Evolutionary conservation across 2,797 vertebrate species (phyloP).

Genomic region (Eulemur albifrons): DNA sequence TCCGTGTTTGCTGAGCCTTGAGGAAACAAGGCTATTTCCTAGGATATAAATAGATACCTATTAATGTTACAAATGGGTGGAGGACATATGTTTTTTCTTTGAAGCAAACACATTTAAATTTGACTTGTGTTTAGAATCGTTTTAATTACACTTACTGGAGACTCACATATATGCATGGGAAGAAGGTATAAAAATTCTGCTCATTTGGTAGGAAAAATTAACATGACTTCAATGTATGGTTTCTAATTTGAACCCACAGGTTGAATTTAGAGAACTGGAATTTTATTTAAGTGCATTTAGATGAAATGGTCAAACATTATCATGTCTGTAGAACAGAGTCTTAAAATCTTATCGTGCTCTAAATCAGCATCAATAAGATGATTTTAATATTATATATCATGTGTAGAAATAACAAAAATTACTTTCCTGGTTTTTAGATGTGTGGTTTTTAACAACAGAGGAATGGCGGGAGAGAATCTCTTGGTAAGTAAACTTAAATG

Average conservation of each 20-base stretch:
- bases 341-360: neutral
- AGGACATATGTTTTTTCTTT: neutral
- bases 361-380: neutral
- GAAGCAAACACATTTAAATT: neutral
- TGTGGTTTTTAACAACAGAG: constrained; percentile 97
- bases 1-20: neutral
- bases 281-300: constrained; percentile 11
- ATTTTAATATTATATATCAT: neutral
- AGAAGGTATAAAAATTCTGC: neutral
- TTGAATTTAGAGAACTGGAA: constrained; percentile 21
- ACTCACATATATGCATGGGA: neutral
- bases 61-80: neutral
- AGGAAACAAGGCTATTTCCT: neutral
- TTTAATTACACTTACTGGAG: neutral
- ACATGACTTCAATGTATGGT: neutral
- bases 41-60: neutral
- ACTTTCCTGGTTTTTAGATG: constrained; percentile 89
- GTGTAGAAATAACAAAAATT: constrained; percentile 69
- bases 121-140: neutral
- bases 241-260: constrained; percentile 25
- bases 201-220: constrained; percentile 31
- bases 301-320: neutral
- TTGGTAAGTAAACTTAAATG: constrained; percentile 89
- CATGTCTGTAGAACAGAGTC: neutral
- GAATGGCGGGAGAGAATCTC: constrained; percentile 94